These are phyloP conservation scores for Apolygus lucorum DNA, from an alignment of 1,140 invertebrate genomes.

Conservation along the genomic window DNA sequence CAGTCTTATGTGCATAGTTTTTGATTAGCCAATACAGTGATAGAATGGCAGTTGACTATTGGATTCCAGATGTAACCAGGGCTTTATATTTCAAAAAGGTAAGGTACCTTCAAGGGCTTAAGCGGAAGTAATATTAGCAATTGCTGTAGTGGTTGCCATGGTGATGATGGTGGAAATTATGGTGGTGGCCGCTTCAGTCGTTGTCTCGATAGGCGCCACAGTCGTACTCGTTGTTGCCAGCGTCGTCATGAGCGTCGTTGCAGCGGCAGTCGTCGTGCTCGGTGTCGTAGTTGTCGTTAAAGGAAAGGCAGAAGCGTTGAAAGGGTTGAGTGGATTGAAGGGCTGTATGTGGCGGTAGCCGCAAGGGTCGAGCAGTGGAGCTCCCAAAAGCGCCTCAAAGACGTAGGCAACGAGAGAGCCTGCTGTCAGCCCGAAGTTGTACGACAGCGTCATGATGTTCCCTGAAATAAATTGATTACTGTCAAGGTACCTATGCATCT, in stretches of 20 bases:
- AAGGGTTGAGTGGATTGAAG: slow-evolving; percentile 19
- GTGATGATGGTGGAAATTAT: not conserved
- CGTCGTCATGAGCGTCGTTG: slow-evolving; percentile 33
- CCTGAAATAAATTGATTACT: slow-evolving; percentile 44
- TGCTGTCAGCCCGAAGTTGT: slow-evolving; percentile 71
- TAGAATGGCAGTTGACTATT: too few species aligned
- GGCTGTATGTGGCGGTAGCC: slow-evolving; percentile 26
- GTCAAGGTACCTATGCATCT: slow-evolving; percentile 2
- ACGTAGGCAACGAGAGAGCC: slow-evolving; percentile 76
- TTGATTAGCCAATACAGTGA: too few species aligned
- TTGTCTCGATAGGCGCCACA: slow-evolving; percentile 24
- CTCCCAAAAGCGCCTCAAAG: slow-evolving; percentile 61
- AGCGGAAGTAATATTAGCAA: too few species aligned
- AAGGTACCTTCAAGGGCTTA: too few species aligned
- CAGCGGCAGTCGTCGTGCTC: slow-evolving; percentile 21
- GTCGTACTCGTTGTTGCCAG: slow-evolving; percentile 20
- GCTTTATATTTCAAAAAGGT: too few species aligned
- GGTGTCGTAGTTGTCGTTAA: not conserved
- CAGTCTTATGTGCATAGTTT: too few species aligned
- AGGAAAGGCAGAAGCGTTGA: not conserved
- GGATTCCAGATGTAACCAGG: too few species aligned
- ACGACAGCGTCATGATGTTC: slow-evolving; percentile 87
- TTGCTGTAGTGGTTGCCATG: not conserved
- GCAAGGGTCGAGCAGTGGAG: slow-evolving; percentile 44
- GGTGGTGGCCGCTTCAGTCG: not conserved